Evolutionary conservation across 2,888 invertebrate species (phyloP), one percentile per base, ranked within the genome.

Genomic region (Synergus japonicus): DNA sequence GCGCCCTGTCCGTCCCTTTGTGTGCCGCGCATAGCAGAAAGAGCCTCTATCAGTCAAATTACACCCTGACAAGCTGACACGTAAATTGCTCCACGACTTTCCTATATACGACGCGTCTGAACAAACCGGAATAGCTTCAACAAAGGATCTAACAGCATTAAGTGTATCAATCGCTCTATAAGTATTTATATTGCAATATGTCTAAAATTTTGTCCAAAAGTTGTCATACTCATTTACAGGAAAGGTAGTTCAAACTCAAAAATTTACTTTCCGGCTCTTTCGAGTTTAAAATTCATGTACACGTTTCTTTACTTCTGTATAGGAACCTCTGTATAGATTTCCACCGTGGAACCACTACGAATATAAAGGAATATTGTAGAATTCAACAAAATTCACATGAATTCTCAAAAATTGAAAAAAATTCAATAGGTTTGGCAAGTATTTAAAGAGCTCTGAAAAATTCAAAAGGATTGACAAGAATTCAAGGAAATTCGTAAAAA

Each of bases 11-110:
- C 60, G 77, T 81, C 81, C 79, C 81, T 84, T 83, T 84, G 81
- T 85, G 83, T 83, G 80, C 79, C 82, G 77, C 83, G 79, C 78
- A 82, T 78, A 82, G 78, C 65, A 65, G 77, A 76, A 78, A 82
- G 84, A 84, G 86, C 87, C 86, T 88, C 87, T 88, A 88, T 88
- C 88, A 86, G 87, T 89, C 87, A 90, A 90, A 90, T 90, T 90
- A 90, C 90, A 90, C 85, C 87, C 90, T 90, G 90, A 90, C 89
- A 90, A 87, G 84, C 87, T 90, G 90, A 90, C 89, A 89, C 88
- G 90, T 89, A 90, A 90, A 90, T 89, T 89, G 89, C 87, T 79
- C 83, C 83, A 86, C 85, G 87, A 88, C 87, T 86, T 88, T 86
- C 87, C 87, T 88, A 87, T 88, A 87, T 82, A 83, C 82, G 79